phyloP scores from a whole-genome alignment of 2,113 vertebrate genomes.

The Lophius piscatorius region DNA sequence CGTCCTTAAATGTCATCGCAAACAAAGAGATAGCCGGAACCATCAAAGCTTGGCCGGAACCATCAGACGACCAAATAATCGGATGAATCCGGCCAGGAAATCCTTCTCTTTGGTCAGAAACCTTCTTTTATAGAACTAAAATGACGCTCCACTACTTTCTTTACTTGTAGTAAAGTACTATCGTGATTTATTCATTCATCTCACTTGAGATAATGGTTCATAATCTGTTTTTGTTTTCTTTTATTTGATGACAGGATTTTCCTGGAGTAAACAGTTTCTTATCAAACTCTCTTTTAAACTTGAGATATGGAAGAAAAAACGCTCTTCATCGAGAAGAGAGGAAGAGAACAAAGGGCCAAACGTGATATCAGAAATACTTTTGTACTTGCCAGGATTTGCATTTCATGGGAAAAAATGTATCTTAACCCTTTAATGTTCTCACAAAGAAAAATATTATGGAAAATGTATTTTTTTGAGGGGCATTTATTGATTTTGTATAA shows the following conservation, averaged over 20 bases:
- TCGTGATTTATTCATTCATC: constrained; percentile 37
- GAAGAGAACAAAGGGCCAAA: constrained; percentile 3
- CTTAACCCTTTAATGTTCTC: constrained; percentile 35
- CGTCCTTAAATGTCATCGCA: constrained; percentile 34
- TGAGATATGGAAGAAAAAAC: constrained; percentile 1
- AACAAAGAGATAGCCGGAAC: constrained; percentile 30
- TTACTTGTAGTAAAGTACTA: constrained; percentile 5
- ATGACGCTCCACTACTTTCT: constrained; percentile 4
- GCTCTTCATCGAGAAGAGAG: constrained; percentile 14
- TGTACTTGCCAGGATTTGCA: constrained; percentile 51
- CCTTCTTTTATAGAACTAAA: constrained; percentile 7
- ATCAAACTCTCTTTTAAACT: constrained; percentile 20
- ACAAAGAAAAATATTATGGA: constrained; percentile 29
- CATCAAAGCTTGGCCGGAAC: constrained; percentile 35
- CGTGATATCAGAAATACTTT: constrained; percentile 8
- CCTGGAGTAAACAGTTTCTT: constrained; percentile 23
- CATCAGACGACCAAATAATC: constrained; percentile 29
- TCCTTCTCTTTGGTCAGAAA: constrained; percentile 11
- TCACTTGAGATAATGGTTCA: constrained; percentile 31
- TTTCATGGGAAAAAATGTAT: constrained; percentile 63
- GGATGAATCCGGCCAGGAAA: constrained; percentile 8
- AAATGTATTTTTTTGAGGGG: too few relatives aligned
- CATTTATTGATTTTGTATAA: too few relatives aligned
- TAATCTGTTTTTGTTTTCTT: constrained; percentile 5
- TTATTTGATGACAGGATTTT: constrained; percentile 11